phyloP scores from a whole-genome alignment of 1,140 invertebrate genomes.

The Littorina saxatilis region DNA sequence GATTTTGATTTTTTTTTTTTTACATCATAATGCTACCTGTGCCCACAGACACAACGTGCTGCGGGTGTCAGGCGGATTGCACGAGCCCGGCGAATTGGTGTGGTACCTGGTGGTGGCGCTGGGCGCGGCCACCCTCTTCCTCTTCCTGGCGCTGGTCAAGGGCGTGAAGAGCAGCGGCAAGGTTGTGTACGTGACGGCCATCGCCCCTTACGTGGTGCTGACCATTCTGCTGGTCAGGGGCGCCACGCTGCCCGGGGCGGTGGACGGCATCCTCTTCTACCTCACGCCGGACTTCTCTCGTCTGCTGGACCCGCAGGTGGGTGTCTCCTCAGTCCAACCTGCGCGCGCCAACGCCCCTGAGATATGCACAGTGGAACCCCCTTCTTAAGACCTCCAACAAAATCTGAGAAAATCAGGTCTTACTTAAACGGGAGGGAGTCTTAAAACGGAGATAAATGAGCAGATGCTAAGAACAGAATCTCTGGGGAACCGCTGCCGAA shows the following conservation, averaged over 20 bases:
- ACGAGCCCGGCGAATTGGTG: conserved; percentile 89
- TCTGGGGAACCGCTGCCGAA: too few relatives aligned
- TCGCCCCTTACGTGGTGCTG: conserved; percentile 23
- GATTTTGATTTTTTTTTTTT: too few relatives aligned
- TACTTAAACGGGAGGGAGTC: too few relatives aligned
- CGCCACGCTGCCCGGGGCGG: conserved; percentile 23
- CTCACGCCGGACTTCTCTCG: conserved; percentile 16
- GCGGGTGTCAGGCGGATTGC: conserved; percentile 91
- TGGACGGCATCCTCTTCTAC: conserved; percentile 28
- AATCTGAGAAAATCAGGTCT: too few relatives aligned
- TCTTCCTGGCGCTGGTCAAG: conserved; percentile 97
- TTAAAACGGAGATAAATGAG: too few relatives aligned
- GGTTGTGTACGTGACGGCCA: conserved; percentile 74
- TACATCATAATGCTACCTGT: not conserved
- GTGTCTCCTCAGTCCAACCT: not conserved
- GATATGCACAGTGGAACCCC: too few relatives aligned
- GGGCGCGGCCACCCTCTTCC: conserved; percentile 91
- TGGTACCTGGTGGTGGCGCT: conserved; percentile 93
- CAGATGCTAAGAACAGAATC: too few relatives aligned
- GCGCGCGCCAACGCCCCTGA: not conserved
- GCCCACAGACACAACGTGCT: conserved; percentile 76
- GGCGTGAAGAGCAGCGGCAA: conserved; percentile 96
- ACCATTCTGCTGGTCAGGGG: conserved; percentile 25
- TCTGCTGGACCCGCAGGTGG: not conserved
- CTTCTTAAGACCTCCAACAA: too few relatives aligned